Evolutionary conservation across 2,113 vertebrate genomes (phyloP), one percentile per base, ranked within the genome.

Genomic region (Probosciger aterrimus): DNA sequence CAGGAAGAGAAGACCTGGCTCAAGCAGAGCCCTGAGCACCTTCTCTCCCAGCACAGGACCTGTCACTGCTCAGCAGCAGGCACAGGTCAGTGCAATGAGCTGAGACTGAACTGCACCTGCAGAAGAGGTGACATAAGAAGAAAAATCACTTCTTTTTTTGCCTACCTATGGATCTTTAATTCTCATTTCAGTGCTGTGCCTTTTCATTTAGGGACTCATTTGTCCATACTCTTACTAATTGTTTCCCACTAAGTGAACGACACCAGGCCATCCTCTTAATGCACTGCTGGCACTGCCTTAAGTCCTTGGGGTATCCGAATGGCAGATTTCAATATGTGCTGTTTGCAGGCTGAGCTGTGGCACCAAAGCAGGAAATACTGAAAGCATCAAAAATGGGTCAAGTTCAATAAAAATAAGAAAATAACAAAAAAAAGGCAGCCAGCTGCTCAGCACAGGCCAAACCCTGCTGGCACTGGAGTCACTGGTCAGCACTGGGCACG

Each of bases 381-480:
- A 93, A 85, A 82, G 44, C 69, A 86, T 62, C 13, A 49, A 91
- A 84, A 76, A 53, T 24, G 35, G 0, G 10, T 35, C 27, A 43
- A 57, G 35, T 53, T 78, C 53, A 77, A 88, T 46, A 83, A 63
- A 63, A 90, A 9, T 10, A 62, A 50, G n/a, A 47, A 33, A 1
- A 33, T 3, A 23, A 63, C 69, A 64, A 44, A 10, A 8, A 8
- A 59, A 43, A 88, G 47, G 18, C 65, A 95, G 65, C 8, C 79
- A 92, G 63, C 28, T 35, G 82, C 79, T 64, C 59, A 82, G 82
- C 91, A 91, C 25, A 60, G 70, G 74, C 77, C 86, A 90, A 76
- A 30, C 22, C 23, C 46, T 64, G 64, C 68, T 46, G n/a, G 22
- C n/a, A 47, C 68, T 80, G 71, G 25, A 71, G 43, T 39, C 90